These are phyloP conservation scores for Cecropterus lyciades DNA, from an alignment of 1,140 invertebrate genomes.

Conservation along the genomic window DNA sequence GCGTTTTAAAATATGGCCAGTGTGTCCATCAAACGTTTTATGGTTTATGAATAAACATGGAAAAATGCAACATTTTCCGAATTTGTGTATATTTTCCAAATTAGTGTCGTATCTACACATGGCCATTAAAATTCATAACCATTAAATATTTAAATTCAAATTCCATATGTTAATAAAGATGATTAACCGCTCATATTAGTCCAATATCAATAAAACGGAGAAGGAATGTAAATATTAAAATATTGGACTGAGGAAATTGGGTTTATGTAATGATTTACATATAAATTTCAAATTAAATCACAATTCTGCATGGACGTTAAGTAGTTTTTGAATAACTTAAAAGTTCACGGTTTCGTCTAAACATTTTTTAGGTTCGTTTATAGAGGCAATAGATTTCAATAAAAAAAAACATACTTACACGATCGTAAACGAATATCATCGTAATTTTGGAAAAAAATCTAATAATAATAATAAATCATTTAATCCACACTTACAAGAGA, in stretches of 20 bases:
- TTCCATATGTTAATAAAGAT: constrained; percentile 21
- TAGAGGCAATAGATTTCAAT: no score
- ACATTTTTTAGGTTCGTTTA: no score
- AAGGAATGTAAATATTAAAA: constrained; percentile 20
- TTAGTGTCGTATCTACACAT: constrained; percentile 4
- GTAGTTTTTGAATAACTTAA: background rate
- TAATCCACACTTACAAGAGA: no score
- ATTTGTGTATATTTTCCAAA: constrained; percentile 15
- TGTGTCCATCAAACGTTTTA: constrained; percentile 19
- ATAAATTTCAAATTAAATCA: constrained; percentile 1
- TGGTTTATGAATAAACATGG: constrained; percentile 22
- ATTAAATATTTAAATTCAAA: constrained; percentile 11
- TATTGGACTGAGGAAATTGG: constrained; percentile 10
- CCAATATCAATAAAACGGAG: constrained; percentile 25
- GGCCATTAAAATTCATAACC: constrained; percentile 16
- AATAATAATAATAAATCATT: no score
- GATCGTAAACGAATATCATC: no score
- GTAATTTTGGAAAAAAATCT: no score
- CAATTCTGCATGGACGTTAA: background rate
- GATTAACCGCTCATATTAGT: constrained; percentile 18
- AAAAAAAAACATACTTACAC: no score
- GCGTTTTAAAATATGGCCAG: constrained; percentile 12
- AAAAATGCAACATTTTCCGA: background rate
- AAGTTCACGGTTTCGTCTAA: no score
- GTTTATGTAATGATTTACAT: constrained; percentile 5